These are phyloP conservation scores for Endomychus coccineus DNA, from an alignment of 2,888 invertebrate species.

Conservation along the genomic window DNA sequence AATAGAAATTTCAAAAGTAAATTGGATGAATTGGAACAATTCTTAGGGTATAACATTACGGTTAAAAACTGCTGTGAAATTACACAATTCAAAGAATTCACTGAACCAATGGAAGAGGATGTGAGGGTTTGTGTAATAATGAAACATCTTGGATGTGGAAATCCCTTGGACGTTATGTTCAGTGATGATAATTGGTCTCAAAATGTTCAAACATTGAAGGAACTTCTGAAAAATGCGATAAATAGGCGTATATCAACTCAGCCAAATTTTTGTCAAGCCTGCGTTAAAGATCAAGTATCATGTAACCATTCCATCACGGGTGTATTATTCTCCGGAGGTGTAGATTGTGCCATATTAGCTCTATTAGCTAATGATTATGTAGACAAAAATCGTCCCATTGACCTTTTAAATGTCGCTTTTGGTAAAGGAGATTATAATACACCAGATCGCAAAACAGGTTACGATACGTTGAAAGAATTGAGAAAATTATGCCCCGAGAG, in stretches of 20 bases:
- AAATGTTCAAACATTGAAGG: slow-evolving; percentile 38
- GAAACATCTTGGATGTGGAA: slow-evolving; percentile 26
- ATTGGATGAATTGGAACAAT: slow-evolving; percentile 36
- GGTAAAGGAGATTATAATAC: slow-evolving; percentile 54
- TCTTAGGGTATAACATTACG: slow-evolving; percentile 24
- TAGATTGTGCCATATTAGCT: slow-evolving; percentile 91
- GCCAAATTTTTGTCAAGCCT: slow-evolving; percentile 55
- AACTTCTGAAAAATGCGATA: slow-evolving; percentile 53
- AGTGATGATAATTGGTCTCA: slow-evolving; percentile 27
- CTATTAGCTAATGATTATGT: slow-evolving; percentile 67
- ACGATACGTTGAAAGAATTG: slow-evolving; percentile 62
- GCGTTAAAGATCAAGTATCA: slow-evolving; percentile 39
- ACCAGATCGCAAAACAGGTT: slow-evolving; percentile 79
- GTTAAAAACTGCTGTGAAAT: slow-evolving; percentile 4
- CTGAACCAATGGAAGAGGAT: slow-evolving; percentile 21
- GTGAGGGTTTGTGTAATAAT: slow-evolving; percentile 26
- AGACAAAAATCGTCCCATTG: slow-evolving; percentile 62
- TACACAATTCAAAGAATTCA: slow-evolving; percentile 15
- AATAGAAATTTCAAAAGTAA: slow-evolving; percentile 36
- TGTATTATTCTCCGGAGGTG: slow-evolving; percentile 90
- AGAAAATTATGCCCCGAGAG: slow-evolving; percentile 60
- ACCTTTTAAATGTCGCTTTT: slow-evolving; percentile 94
- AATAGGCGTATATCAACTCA: slow-evolving; percentile 53
- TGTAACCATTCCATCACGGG: slow-evolving; percentile 42
- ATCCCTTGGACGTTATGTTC: slow-evolving; percentile 38